Percentiles rank a stretch among this genome's conserved stretches.
Conservation (phyloP, 2,113 vertebrate genomes). For the Promerops cafer region DNA sequence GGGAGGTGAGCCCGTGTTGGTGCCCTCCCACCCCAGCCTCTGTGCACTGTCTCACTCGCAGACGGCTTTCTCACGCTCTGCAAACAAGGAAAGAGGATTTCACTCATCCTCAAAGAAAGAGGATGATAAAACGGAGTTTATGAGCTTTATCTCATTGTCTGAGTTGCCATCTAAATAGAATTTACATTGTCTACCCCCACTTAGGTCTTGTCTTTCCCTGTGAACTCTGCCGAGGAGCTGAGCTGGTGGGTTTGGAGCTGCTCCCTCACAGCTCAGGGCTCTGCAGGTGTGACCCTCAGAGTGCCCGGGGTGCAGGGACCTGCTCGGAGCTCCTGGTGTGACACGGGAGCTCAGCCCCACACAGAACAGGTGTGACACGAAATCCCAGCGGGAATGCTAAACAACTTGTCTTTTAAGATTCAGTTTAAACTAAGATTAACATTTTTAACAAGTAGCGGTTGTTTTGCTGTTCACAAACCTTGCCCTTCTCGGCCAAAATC, state of each 20-base stretch:
- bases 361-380: accelerated
- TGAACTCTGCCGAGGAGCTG: accelerated
- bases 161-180: not conserved
- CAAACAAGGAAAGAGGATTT: conserved; percentile 1
- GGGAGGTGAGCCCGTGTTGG: accelerated
- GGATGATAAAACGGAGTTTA: not conserved
- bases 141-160: not conserved
- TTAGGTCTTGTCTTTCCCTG: not conserved
- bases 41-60: not conserved
- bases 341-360: accelerated
- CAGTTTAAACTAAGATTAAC: accelerated
- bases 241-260: not conserved
- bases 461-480: not conserved
- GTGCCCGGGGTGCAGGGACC: not conserved
- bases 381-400: accelerated
- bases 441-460: accelerated
- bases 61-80: not conserved
- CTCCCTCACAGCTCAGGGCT: accelerated
- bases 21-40: accelerated
- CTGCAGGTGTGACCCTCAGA: accelerated
- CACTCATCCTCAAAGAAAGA: not conserved
- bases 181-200: not conserved
- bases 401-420: too few relatives aligned
- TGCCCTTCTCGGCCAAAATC: not conserved
- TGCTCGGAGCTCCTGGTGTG: accelerated